Base-by-base conservation (phyloP, 1,140 invertebrate species). In the Drosophila bipectinata region DNA sequence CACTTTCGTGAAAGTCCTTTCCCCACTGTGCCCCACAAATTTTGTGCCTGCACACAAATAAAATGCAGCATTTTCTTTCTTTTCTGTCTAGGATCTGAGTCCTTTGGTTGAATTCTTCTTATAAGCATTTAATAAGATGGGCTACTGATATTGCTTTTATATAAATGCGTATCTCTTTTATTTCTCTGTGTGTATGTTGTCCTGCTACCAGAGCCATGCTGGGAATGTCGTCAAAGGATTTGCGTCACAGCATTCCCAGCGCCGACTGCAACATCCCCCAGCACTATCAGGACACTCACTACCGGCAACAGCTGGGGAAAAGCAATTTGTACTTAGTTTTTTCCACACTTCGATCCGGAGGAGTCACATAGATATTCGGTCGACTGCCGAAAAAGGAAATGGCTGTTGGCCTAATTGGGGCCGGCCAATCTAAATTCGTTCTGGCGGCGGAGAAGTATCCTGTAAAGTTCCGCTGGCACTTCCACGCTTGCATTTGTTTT, bases 161-260 rank as follows among this genome's bases (percentile, higher is more conserved):
- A 37, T 4, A 4, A 37, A n/a, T 10, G 39, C 0, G 3, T 0
- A 21, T 21, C 3, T n/a, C 39, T 4, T 2, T 44, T 44, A 44
- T 3, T 44, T 44, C 14, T 44, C 41, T 47, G 41, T 0, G 44
- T 21, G 44, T 47, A 18, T 47, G 4, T 1, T 37, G 55, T 53
- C 61, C 49, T 58, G 51, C 61, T 58, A 45, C 58, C 47, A 55
- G 77, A 53, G 24, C 59, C 67, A 71, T 66, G 68, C 44, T 61
- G 48, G 26, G 41, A 60, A 58, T 75, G 59, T 82, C 66, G 59
- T 88, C 75, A 88, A 72, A 78, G 74, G 74, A 76, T 66, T 78
- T 85, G 69, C 62, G 66, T 76, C 78, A 79, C 47, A 74, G 26
- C 51, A 63, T 62, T 58, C 30, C 41, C 21, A 45, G n/a, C 21